Conservation (phyloP, 2,113 vertebrate genomes). For the Passer domesticus region DNA sequence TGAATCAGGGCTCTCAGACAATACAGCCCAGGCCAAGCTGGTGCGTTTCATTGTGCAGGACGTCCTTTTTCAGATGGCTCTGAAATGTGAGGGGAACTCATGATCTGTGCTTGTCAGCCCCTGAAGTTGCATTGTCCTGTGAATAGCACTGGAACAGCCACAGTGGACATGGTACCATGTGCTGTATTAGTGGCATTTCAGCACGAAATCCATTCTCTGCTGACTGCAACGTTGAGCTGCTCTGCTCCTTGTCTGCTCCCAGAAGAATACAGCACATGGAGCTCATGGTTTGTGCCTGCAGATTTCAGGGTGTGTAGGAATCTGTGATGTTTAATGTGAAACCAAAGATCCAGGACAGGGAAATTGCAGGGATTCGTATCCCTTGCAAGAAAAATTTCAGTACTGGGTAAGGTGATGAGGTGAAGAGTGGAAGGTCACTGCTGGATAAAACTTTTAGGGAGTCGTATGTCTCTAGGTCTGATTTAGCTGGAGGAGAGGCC, state of each 20-base stretch:
- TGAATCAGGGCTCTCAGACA: constrained; percentile 28
- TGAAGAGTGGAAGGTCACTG: not conserved
- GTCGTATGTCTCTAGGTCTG: not conserved
- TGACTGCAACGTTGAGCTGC: not conserved
- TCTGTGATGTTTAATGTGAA: not conserved
- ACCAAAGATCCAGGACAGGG: not conserved
- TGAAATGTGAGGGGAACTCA: not conserved
- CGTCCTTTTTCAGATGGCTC: not conserved
- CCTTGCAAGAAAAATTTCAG: not conserved
- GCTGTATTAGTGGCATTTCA: not conserved
- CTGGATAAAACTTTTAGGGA: not conserved
- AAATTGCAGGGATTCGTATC: not conserved
- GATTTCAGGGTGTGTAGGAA: not conserved
- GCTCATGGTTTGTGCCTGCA: not conserved
- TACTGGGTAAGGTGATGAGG: not conserved
- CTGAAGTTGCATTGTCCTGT: not conserved
- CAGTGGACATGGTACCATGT: not conserved
- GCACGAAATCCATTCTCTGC: not conserved
- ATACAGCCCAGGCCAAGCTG: constrained; percentile 2
- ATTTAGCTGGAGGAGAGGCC: not conserved
- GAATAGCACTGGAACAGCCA: not conserved
- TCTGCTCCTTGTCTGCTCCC: not conserved
- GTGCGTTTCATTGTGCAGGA: not conserved
- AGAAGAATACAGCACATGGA: not conserved
- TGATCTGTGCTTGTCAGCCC: not conserved